A percentile compares a stretch with the other conserved stretches of the same genome.
Evolutionary conservation across 2,888 invertebrate genomes (phyloP).

Genomic region (Pachymerium ferrugineum): DNA sequence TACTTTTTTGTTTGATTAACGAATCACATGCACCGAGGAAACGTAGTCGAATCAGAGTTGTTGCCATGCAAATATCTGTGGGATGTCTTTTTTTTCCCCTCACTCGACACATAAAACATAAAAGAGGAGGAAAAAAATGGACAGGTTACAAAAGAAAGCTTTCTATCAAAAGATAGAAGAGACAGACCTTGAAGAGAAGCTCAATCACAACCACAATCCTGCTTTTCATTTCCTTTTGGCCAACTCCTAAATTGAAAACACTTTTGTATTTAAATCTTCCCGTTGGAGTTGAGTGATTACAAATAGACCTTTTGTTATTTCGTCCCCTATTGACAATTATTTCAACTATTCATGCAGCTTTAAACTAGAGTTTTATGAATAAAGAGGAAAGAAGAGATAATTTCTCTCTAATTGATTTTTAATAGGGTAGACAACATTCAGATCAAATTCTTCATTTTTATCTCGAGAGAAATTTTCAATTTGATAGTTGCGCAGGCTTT

Average conservation of each 20-base stretch:
- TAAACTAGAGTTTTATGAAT: too few relatives aligned
- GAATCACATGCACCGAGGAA: neutral
- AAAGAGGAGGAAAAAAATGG: neutral
- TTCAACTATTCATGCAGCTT: too few relatives aligned
- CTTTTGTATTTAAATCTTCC: constrained; percentile 4
- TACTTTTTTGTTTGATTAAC: neutral
- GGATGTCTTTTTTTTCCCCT: neutral
- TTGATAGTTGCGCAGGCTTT: too few relatives aligned
- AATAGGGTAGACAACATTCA: too few relatives aligned
- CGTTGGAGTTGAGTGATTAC: too few relatives aligned
- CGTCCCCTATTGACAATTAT: too few relatives aligned
- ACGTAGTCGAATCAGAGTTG: neutral
- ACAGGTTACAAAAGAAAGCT: neutral
- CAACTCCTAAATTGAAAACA: neutral
- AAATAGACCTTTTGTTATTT: neutral
- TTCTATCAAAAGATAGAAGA: neutral
- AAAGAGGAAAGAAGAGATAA: too few relatives aligned
- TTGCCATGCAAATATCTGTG: neutral
- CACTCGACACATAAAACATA: neutral
- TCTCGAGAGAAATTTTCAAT: too few relatives aligned
- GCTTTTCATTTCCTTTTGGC: neutral
- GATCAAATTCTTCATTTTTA: too few relatives aligned
- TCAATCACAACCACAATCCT: neutral
- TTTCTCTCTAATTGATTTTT: too few relatives aligned
- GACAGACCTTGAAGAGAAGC: neutral